Evolutionary conservation across 1,140 invertebrate genomes (phyloP).

Genomic region (Phocides pigmalion): DNA sequence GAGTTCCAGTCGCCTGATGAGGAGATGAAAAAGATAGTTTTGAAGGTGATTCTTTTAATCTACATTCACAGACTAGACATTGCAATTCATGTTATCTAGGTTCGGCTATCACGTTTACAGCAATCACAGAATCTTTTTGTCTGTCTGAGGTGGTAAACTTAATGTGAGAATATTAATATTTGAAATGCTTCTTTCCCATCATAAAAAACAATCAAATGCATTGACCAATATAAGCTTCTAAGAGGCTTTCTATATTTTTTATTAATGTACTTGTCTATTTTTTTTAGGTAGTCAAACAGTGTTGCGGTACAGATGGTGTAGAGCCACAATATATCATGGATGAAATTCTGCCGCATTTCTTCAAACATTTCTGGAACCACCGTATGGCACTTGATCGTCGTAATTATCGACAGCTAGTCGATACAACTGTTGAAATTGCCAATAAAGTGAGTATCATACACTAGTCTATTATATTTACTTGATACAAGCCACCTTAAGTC

Average conservation of each 20-base stretch:
- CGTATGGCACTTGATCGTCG: slow-evolving; percentile 98
- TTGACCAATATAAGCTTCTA: no score
- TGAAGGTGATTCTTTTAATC: slow-evolving; percentile 88
- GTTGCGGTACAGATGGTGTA: slow-evolving; percentile 99
- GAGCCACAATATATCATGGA: slow-evolving; percentile 99
- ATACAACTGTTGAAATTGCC: slow-evolving; percentile 99
- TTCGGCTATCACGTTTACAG: no score
- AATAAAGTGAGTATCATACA: slow-evolving; percentile 93
- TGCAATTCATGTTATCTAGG: no score
- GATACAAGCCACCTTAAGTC: no score
- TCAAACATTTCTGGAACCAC: slow-evolving; percentile 99
- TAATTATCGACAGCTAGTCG: slow-evolving; percentile 98
- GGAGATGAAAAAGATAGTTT: slow-evolving; percentile 99
- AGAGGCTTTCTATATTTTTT: no score
- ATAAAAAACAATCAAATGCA: no score
- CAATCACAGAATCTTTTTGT: no score
- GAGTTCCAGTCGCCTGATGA: slow-evolving; percentile 99
- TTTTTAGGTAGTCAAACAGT: slow-evolving; percentile 98
- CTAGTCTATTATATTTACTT: no score
- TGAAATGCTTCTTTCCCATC: no score
- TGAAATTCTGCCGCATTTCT: slow-evolving; percentile 99
- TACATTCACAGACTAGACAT: no score
- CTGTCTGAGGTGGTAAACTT: no score
- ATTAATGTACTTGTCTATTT: not conserved
- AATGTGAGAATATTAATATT: no score